phyloP scores from a whole-genome alignment of 2,888 invertebrate genomes.

The Mechanitis mazaeus region DNA sequence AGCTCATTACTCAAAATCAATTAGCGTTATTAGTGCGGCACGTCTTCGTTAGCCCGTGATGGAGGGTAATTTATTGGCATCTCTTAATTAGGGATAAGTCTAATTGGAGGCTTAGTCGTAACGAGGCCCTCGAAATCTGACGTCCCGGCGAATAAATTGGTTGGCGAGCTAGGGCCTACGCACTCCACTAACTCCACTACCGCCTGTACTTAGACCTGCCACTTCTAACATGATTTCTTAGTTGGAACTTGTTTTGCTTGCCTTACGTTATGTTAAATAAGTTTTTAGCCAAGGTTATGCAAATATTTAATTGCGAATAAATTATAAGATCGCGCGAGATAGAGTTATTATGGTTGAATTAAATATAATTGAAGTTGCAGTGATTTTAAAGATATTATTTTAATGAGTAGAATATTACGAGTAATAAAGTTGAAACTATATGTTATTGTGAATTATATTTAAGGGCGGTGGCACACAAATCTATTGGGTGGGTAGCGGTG shows the following conservation, averaged over 20 bases:
- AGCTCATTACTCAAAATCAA: conserved; percentile 78
- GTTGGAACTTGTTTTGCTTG: background rate
- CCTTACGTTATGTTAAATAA: no score
- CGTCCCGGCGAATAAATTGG: conserved; percentile 75
- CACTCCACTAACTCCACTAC: conserved; percentile 57
- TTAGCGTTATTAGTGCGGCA: conserved; percentile 76
- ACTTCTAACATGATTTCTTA: conserved; percentile 4
- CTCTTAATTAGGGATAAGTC: conserved; percentile 79
- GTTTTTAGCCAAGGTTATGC: conserved; percentile 9
- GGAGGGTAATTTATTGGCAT: conserved; percentile 79
- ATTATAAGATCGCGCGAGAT: conserved; percentile 7
- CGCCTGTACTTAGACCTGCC: conserved; percentile 63
- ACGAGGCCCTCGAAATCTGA: conserved; percentile 78
- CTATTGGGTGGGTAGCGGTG: conserved; percentile 32
- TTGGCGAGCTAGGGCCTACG: conserved; percentile 55
- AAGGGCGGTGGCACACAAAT: conserved; percentile 42
- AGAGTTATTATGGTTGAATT: conserved; percentile 1
- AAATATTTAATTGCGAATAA: conserved; percentile 10
- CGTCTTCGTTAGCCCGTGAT: conserved; percentile 77
- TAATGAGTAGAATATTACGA: background rate
- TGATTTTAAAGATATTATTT: conserved; percentile 10
- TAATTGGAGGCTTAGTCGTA: conserved; percentile 78
- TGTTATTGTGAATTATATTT: conserved; percentile 47
- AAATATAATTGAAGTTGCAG: conserved; percentile 9
- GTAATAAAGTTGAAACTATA: no score